A percentile compares a stretch with the other conserved stretches of the same genome.
phyloP scores from a whole-genome alignment of 2,888 invertebrate species.

The Lamellibrachia satsuma region DNA sequence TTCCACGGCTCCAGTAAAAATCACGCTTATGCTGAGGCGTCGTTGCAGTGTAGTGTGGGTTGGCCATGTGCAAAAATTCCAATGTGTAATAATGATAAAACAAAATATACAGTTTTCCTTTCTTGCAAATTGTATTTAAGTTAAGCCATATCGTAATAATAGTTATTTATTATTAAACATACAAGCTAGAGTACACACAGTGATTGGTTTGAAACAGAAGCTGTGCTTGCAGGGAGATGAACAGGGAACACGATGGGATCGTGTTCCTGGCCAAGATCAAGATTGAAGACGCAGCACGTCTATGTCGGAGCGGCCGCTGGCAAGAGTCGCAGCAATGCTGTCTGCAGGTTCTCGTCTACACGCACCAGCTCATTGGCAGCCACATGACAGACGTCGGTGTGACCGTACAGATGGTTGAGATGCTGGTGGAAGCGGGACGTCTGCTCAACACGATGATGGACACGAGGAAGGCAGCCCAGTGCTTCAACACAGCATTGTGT shows the following conservation, averaged over 20 bases:
- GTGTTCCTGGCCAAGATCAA: not conserved
- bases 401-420: not conserved
- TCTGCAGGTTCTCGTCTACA: not conserved
- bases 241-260: conserved; percentile 13
- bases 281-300: not conserved
- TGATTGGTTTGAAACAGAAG: too few relatives aligned
- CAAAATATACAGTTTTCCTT: too few relatives aligned
- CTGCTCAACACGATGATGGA: not conserved
- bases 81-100: too few relatives aligned
- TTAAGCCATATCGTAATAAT: too few relatives aligned
- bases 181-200: too few relatives aligned
- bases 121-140: too few relatives aligned
- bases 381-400: not conserved
- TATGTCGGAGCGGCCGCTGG: not conserved
- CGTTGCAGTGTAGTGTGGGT: too few relatives aligned
- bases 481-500: not conserved
- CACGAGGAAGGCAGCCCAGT: not conserved
- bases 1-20: too few relatives aligned
- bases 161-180: too few relatives aligned
- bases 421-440: not conserved
- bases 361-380: not conserved
- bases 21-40: too few relatives aligned
- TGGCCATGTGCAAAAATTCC: too few relatives aligned
- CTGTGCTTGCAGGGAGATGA: not conserved
- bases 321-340: not conserved